Evolutionary conservation across 2,113 vertebrate genomes (phyloP).

Genomic region (Bos indicus): DNA sequence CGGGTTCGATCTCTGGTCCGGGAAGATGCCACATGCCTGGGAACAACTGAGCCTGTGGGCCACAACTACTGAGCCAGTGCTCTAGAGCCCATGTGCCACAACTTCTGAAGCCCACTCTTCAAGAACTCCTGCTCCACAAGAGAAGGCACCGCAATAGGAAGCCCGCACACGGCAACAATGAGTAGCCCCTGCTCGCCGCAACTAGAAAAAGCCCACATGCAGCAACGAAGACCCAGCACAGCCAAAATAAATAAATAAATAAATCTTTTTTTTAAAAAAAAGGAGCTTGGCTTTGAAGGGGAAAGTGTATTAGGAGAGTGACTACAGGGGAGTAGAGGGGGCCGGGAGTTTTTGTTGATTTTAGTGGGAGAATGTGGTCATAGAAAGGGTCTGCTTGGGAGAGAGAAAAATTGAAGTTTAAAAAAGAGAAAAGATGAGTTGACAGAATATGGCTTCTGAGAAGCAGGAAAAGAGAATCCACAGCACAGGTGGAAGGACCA

Average conservation of each 20-base stretch:
- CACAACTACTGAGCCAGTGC: not conserved
- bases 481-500: not conserved
- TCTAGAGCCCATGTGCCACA: not conserved
- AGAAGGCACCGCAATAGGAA: not conserved
- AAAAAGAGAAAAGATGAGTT: not conserved
- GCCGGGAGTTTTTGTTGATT: not conserved
- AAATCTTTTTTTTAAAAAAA: not conserved
- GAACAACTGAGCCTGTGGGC: not conserved
- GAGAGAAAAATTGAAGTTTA: not conserved
- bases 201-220: not conserved
- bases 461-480: not conserved
- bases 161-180: not conserved
- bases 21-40: not conserved
- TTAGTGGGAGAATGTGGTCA: not conserved
- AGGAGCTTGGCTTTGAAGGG: not conserved
- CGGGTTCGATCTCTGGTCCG: not conserved
- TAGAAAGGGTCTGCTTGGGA: not conserved
- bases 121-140: not conserved
- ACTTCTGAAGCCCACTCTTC: not conserved
- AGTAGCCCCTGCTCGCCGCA: not conserved
- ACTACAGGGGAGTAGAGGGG: not conserved
- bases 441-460: not conserved
- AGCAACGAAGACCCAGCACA: not conserved
- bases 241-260: not conserved
- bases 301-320: not conserved